Base-by-base conservation (phyloP, 2,113 vertebrate species). In the Caloenas nicobarica region DNA sequence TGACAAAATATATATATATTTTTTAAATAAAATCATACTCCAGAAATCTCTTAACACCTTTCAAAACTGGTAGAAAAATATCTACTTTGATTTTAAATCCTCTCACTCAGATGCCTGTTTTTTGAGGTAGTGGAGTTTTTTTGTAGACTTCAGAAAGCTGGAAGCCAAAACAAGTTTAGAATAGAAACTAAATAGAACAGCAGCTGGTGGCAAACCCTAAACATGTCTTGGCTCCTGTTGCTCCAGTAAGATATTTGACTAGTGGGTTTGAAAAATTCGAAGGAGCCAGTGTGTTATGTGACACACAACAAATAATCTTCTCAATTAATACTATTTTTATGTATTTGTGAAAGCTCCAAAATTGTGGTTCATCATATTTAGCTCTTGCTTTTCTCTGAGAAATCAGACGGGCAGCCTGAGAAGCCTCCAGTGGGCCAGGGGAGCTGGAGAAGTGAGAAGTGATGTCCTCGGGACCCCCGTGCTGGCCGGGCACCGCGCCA, bases 341-440 rank as follows among this genome's bases (percentile, higher is more conserved):
- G 56, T 68, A 50, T 81, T 81, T 79, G 16, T 64, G 29, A 76
- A 84, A 84, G 9, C 8, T 79, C 16, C 85, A 81, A 76, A 68
- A 79, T 57, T 6, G 7, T 17, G 42, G 10, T 78, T 86, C 4
- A 12, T 54, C 58, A 17, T 11, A 40, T 25, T 81, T 54, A 33
- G 42, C 7, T 76, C 36, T 44, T 62, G 7, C n/a, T 89, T 89
- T 29, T 51, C 25, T 68, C 56, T 62, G 7, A 56, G 69, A 68
- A 74, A 60, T 29, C 8, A 34, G 28, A 29, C 16, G 64, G 19
- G 11, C 53, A 54, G 33, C 4, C 54, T 66, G 21, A 18, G 12
- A 64, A 48, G 17, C 25, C 28, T 58, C 0, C 5, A 66, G 16
- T 0, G 0, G n/a, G 7, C 24, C 1, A 2, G 18, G 8, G 4